Conservation (phyloP, 2,888 invertebrate genomes). For the Ceraclea dissimilis region DNA sequence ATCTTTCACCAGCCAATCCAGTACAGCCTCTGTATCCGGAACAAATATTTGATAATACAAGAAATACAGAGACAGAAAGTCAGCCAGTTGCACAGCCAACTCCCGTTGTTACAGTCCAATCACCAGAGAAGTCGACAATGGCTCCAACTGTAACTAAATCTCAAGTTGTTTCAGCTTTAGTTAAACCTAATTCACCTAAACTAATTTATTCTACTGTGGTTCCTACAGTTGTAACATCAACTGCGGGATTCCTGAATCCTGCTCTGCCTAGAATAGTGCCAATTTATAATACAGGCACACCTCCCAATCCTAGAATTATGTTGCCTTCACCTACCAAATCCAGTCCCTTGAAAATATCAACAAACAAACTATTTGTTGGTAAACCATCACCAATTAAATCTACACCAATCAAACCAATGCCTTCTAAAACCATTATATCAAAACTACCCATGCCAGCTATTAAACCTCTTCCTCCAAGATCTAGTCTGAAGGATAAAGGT, state of each 20-base stretch:
- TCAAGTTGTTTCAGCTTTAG: conserved; percentile 26
- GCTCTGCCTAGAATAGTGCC: conserved; percentile 33
- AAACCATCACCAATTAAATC: conserved; percentile 51
- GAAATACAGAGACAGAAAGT: conserved; percentile 26
- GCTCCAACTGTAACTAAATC: conserved; percentile 9
- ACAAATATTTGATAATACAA: conserved; percentile 22
- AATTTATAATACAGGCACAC: conserved; percentile 32
- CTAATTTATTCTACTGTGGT: conserved; percentile 32
- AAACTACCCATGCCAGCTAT: conserved; percentile 32
- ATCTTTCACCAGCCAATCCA: conserved; percentile 33
- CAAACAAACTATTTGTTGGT: conserved; percentile 47
- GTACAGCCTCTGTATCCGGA: conserved; percentile 27
- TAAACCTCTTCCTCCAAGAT: conserved; percentile 31
- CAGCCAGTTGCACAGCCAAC: conserved; percentile 31
- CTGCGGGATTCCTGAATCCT: conserved; percentile 31
- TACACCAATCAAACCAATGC: conserved; percentile 52
- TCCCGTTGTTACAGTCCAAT: conserved; percentile 33
- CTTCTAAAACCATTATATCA: conserved; percentile 32
- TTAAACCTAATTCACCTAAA: conserved; percentile 34
- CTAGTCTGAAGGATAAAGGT: conserved; percentile 29
- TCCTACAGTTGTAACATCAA: conserved; percentile 33
- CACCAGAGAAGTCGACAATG: conserved; percentile 33
- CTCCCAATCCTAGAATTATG: conserved; percentile 37
- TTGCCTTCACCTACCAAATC: conserved; percentile 45
- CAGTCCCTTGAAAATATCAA: conserved; percentile 37